Base-by-base conservation (phyloP, 2,888 invertebrate genomes). In the Galeruca laticollis region DNA sequence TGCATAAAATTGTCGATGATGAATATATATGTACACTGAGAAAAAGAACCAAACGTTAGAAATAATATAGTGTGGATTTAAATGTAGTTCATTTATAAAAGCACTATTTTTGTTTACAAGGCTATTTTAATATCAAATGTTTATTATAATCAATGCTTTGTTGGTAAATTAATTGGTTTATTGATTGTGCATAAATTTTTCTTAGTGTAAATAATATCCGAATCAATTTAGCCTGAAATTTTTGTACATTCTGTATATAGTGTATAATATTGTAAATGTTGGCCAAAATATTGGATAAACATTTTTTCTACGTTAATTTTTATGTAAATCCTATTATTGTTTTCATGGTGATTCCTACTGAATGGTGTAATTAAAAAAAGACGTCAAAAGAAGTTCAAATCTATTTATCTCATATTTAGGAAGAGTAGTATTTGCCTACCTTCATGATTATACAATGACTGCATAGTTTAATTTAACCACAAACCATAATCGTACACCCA, bases 191-290 rank as follows among this genome's bases (percentile, higher is more conserved):
- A 51, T 61, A 15, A 21, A 3, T 43, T 61, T 61, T 62, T 52
- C 37, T 62, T 62, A 37, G 52, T 62, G 62, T 62, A 62, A 21
- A 62, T 62, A 60, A 47, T 60, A 62, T 62, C 21, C 52, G 13
- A 51, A 52, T 62, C 51, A 62, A 62, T 52, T 43, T 62, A 51
- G 47, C 20, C 26, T 21, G 26, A 69, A 60, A 49, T 67, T 71
- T 68, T 71, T 75, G 75, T 75, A 75, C 57, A 75, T 76, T 72
- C 66, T 78, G 77, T 78, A 78, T 76, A 80, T 76, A 80, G 61
- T 79, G 79, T 79, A 79, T 71, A 54, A 79, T 79, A 80, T 51
- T 80, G 79, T 80, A 79, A 68, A 79, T 79, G 79, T 78, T 76
- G 78, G 79, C 80, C 78, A 79, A 79, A 79, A 76, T 71, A 77